Conservation (phyloP, 2,113 vertebrate genomes). For the Heterochromis multidens region DNA sequence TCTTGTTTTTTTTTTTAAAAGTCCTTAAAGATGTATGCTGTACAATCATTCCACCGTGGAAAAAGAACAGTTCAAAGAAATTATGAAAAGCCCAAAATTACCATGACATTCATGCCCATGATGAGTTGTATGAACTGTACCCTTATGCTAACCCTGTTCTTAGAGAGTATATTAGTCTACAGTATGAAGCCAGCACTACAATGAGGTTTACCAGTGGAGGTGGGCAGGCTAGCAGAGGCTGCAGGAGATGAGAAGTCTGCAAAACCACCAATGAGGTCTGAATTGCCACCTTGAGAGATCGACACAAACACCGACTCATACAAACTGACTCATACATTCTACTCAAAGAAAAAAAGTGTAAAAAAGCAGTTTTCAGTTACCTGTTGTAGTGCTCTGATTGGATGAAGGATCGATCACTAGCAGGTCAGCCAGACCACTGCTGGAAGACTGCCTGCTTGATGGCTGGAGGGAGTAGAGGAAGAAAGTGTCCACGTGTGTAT, state of each 20-base stretch:
- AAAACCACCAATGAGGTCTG: constrained; percentile 91
- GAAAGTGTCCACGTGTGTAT: not conserved
- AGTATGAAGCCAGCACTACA: not conserved
- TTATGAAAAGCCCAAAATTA: not conserved
- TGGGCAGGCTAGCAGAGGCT: constrained; percentile 84
- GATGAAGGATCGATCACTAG: constrained; percentile 82
- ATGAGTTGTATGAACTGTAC: not conserved
- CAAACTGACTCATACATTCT: not conserved
- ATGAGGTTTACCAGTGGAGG: constrained; percentile 76
- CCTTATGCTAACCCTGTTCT: not conserved
- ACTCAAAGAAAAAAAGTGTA: not conserved
- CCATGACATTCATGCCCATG: not conserved
- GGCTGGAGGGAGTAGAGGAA: constrained; percentile 49
- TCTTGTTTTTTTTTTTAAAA: not conserved
- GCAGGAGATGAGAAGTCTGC: constrained; percentile 92
- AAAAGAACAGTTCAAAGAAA: not conserved
- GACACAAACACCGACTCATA: not conserved
- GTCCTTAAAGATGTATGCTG: not conserved
- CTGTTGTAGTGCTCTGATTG: constrained; percentile 68
- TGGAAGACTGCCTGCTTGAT: constrained; percentile 77
- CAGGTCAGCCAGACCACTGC: constrained; percentile 85
- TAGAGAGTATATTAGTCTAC: not conserved
- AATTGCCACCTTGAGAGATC: constrained; percentile 76
- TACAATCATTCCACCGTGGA: not conserved
- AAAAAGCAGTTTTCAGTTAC: constrained; percentile 44